Evolutionary conservation across 2,888 invertebrate species (phyloP), one percentile per base, ranked within the genome.

Genomic region (Leptinotarsa tumamoca): DNA sequence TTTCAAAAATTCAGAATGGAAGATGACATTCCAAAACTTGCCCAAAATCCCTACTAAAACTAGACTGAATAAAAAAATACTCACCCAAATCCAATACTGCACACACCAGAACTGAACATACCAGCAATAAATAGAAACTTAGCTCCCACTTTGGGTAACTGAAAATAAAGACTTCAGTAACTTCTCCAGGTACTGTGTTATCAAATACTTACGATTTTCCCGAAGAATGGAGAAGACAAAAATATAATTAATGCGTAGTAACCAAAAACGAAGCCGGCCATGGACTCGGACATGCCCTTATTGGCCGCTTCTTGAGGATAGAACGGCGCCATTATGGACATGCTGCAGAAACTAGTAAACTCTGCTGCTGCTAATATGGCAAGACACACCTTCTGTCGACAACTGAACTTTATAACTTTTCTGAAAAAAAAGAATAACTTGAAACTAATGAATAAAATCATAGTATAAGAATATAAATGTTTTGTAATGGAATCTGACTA

Each of bases 291-390:
- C 84, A 94, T 91, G n/a, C 94, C 94, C 86, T 94, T 94, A 43
- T 86, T 86, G 3, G 90, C 88, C n/a, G 94, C 94, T 90, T 94
- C 94, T 78, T 91, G 88, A 0, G 94, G 94, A 86, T 94, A 95
- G 88, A 95, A 95, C 0, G 95, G 95, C 4, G 94, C 94, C 91
- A 95, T 92, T 75, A 95, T 92, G 68, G 94, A 94, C 93, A 94
- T 94, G 18, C 93, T 92, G 81, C 94, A 93, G 87, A 93, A 94
- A 83, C 93, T 92, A 89, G 93, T 92, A 86, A 94, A 94, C 87
- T 94, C 93, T 67, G 93, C 93, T 15, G 93, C 86, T 1, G 93
- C 92, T 61, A 94, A 87, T 52, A 93, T 92, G 2, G 90, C 89
- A 70, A 94, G 88, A 1, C 92, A 91, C 58, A 92, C 84, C 72